These are phyloP conservation scores for Thaleichthys pacificus DNA, from an alignment of 2,797 vertebrate genomes.

Conservation along the genomic window DNA sequence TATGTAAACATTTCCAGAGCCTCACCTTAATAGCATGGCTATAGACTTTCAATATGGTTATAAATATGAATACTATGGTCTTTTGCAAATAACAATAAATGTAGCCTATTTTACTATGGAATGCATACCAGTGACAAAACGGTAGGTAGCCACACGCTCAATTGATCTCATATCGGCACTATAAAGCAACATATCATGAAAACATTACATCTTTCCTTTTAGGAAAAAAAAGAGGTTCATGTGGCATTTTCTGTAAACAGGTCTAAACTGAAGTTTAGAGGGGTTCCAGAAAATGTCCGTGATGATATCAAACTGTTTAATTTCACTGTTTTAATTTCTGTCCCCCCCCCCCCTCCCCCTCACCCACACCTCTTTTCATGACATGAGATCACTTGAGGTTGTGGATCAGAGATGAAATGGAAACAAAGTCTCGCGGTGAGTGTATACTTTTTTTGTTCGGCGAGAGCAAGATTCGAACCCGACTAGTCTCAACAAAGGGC, in stretches of 20 bases:
- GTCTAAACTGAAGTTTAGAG: neutral
- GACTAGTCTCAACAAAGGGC: neutral
- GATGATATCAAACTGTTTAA: neutral
- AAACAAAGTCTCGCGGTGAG: neutral
- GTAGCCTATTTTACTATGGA: conserved; percentile 20
- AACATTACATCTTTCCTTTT: neutral
- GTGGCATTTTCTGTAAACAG: neutral
- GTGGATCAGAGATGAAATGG: neutral
- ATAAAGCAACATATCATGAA: neutral
- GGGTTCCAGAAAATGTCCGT: neutral
- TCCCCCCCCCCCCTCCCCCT: too few species aligned
- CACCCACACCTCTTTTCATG: neutral
- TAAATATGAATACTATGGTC: conserved; percentile 45
- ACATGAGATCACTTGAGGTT: neutral
- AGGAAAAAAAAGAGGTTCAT: neutral
- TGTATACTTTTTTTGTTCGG: neutral
- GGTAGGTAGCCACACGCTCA: conserved; percentile 24
- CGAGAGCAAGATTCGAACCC: neutral
- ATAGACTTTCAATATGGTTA: conserved; percentile 39
- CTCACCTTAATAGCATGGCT: conserved; percentile 15
- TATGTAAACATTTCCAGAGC: conserved; percentile 57
- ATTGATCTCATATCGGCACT: neutral
- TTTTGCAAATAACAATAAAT: conserved; percentile 36
- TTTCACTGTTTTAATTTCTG: neutral
- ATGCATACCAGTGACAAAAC: conserved; percentile 19